Conservation (phyloP, 2,113 vertebrate species). For the Furnarius figulus region DNA sequence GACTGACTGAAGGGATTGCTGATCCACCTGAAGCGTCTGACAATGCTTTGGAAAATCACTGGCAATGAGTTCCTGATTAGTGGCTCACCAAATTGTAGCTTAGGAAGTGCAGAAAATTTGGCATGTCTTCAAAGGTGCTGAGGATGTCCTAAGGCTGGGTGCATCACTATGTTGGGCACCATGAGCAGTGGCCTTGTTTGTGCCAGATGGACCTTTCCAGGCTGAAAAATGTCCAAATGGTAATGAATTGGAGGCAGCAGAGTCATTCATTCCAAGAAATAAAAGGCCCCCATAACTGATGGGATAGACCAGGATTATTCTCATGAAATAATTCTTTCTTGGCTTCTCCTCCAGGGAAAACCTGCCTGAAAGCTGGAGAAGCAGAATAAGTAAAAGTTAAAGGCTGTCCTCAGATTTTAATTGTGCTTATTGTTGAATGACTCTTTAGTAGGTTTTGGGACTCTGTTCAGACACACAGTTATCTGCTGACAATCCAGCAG, state of each 20-base stretch:
- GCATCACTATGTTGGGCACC: not conserved
- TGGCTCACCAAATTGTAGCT: not conserved
- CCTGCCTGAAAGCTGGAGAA: not conserved
- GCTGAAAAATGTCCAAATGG: not conserved
- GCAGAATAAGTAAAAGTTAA: not conserved
- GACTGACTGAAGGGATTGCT: not conserved
- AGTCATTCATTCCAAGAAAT: not conserved
- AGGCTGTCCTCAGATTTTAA: not conserved
- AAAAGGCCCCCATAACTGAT: not conserved
- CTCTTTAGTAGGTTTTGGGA: not conserved
- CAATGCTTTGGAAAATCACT: not conserved
- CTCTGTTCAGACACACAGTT: not conserved
- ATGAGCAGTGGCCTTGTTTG: not conserved
- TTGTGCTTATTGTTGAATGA: not conserved
- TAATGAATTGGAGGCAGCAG: not conserved
- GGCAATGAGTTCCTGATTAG: not conserved
- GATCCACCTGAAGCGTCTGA: not conserved
- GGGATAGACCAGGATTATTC: not conserved
- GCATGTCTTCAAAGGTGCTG: not conserved
- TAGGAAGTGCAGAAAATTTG: not conserved
- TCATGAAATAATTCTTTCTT: not conserved
- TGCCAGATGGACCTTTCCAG: not conserved
- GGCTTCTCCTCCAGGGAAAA: not conserved
- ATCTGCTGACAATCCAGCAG: not conserved
- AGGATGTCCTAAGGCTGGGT: not conserved